These are phyloP conservation scores for Hydrocynus forskahlii DNA, from an alignment of 2,797 vertebrate genomes.

Conservation along the genomic window DNA sequence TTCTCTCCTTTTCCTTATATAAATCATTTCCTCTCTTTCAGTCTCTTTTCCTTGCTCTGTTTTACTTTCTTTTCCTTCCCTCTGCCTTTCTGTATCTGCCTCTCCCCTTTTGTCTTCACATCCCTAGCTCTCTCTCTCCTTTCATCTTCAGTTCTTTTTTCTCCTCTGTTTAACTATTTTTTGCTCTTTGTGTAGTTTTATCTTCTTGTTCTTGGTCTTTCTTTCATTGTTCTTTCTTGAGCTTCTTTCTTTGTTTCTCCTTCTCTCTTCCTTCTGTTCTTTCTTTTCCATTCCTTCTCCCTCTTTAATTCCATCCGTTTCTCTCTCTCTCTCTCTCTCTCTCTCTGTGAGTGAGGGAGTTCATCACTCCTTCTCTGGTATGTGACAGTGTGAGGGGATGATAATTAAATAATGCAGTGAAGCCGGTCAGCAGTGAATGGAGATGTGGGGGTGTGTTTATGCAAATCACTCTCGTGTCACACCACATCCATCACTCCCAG, in stretches of 20 bases:
- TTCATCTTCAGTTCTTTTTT: too few relatives aligned
- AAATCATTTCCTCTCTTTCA: too few relatives aligned
- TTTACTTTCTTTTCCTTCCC: too few relatives aligned
- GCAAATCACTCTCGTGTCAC: not conserved
- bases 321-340: not conserved
- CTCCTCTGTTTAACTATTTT: not conserved
- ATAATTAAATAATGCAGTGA: not conserved
- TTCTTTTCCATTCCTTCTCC: too few relatives aligned
- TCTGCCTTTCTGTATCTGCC: too few relatives aligned
- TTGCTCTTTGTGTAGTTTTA: not conserved
- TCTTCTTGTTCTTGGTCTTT: not conserved
- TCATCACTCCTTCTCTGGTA: not conserved
- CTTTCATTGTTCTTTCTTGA: not conserved
- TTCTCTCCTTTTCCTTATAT: too few relatives aligned
- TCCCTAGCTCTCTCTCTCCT: too few relatives aligned
- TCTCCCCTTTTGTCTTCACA: too few relatives aligned
- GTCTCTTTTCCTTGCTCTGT: too few relatives aligned
- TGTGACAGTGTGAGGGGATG: not conserved
- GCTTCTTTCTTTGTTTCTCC: not conserved
- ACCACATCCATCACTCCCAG: not conserved
- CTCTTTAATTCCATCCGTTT: not conserved
- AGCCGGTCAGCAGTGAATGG: not conserved
- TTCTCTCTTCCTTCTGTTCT: too few relatives aligned
- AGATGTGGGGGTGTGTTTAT: not conserved
- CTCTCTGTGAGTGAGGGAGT: not conserved